These are phyloP conservation scores for Liasis olivaceus DNA, from an alignment of 2,797 vertebrate species.

Conservation along the genomic window DNA sequence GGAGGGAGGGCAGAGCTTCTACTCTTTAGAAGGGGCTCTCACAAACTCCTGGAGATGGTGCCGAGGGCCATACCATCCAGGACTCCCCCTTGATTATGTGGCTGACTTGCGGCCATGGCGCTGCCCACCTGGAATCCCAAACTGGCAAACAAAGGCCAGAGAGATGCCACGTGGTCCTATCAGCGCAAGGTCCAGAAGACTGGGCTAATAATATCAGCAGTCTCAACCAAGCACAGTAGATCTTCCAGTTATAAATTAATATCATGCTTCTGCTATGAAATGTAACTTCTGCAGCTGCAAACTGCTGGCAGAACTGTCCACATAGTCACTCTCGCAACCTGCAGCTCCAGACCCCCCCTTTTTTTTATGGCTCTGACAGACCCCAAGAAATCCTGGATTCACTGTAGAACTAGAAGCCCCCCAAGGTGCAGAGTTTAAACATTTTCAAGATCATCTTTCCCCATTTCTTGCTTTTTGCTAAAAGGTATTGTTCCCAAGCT, in stretches of 20 bases:
- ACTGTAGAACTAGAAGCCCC: not conserved
- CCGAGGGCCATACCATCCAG: not conserved
- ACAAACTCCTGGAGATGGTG: not conserved
- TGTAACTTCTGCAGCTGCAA: not conserved
- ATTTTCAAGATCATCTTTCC: not conserved
- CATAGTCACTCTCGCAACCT: not conserved
- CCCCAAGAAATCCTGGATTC: not conserved
- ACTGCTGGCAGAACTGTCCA: not conserved
- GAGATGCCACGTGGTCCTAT: not conserved
- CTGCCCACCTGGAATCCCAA: not conserved
- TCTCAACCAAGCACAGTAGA: not conserved
- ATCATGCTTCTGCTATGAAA: not conserved
- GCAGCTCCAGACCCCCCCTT: not conserved
- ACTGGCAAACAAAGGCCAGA: not conserved
- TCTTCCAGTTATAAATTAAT: not conserved
- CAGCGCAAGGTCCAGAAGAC: not conserved
- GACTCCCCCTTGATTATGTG: not conserved
- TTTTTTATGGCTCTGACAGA: not conserved
- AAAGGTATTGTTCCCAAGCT: not conserved
- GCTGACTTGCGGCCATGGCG: not conserved
- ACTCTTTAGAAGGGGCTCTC: not conserved
- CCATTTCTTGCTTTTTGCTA: not conserved
- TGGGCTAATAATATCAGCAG: not conserved
- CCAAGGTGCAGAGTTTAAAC: not conserved
- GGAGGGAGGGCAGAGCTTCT: not conserved